These are phyloP conservation scores for Hirtodrosophila alboralis DNA, from an alignment of 2,888 invertebrate genomes.

Conservation along the genomic window DNA sequence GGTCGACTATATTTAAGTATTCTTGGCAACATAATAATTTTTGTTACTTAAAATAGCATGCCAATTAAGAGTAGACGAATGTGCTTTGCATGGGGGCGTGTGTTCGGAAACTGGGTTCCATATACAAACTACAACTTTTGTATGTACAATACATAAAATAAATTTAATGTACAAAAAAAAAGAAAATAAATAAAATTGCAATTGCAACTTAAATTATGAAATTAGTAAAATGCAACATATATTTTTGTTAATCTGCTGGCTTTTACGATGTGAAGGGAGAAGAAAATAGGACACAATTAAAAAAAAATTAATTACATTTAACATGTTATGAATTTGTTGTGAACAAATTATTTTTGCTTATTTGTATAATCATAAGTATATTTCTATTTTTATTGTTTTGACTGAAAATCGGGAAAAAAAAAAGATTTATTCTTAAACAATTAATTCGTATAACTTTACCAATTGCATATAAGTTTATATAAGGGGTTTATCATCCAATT, in stretches of 20 bases:
- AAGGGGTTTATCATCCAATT: constrained; percentile 46
- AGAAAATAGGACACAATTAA: constrained; percentile 9
- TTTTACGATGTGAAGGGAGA: constrained; percentile 4
- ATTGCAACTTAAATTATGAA: constrained; percentile 20
- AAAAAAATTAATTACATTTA: neutral
- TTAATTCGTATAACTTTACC: constrained; percentile 59
- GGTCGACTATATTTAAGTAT: constrained; percentile 60
- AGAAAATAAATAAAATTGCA: constrained; percentile 25
- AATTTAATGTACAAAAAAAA: constrained; percentile 22
- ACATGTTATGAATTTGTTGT: constrained; percentile 15
- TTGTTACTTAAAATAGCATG: constrained; percentile 76
- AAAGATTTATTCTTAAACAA: constrained; percentile 28
- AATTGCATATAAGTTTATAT: constrained; percentile 57
- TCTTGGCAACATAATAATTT: constrained; percentile 65
- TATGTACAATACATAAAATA: constrained; percentile 13
- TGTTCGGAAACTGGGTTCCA: constrained; percentile 36
- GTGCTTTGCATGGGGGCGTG: constrained; percentile 17
- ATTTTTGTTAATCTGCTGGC: constrained; percentile 15
- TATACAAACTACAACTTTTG: constrained; percentile 29
- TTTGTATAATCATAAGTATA: neutral
- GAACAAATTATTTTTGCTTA: constrained; percentile 22
- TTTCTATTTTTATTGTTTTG: constrained; percentile 3
- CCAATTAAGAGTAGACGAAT: constrained; percentile 36
- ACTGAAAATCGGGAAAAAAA: constrained; percentile 21
- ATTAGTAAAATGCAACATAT: constrained; percentile 17